These are phyloP conservation scores for Julus scandinavius DNA, from an alignment of 2,888 invertebrate genomes.

Conservation along the genomic window DNA sequence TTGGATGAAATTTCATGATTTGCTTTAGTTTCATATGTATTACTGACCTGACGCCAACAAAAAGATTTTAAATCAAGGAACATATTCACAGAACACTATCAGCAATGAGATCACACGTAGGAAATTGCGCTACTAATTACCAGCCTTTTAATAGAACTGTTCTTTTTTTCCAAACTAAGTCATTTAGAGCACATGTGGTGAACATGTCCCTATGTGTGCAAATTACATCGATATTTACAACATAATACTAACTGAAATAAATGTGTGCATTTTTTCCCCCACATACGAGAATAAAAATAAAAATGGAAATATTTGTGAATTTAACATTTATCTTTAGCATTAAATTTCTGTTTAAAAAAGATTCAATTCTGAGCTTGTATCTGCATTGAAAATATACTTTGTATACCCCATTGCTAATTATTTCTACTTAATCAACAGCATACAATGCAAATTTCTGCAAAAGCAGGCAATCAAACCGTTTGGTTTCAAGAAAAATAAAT, in stretches of 20 bases:
- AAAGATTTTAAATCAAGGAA: neutral
- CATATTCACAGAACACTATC: neutral
- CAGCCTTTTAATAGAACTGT: neutral
- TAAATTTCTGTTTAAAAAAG: no score
- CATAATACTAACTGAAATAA: neutral
- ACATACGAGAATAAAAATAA: neutral
- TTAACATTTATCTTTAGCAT: neutral
- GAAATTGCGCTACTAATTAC: neutral
- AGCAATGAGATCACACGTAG: neutral
- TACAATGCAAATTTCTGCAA: no score
- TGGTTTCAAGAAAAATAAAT: no score
- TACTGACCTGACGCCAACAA: neutral
- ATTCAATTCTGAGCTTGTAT: no score
- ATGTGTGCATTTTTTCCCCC: neutral
- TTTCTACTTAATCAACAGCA: no score
- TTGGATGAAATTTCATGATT: neutral
- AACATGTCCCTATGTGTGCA: slow-evolving; percentile 4
- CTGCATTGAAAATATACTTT: no score
- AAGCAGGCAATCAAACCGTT: no score
- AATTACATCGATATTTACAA: slow-evolving; percentile 27
- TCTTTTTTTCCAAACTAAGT: neutral
- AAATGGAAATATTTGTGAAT: neutral
- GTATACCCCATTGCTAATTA: no score
- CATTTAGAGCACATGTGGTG: neutral
- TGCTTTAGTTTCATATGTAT: neutral